Evolutionary conservation across 2,113 vertebrate species (phyloP), one percentile per base, ranked within the genome.

Genomic region (Ictalurus punctatus): DNA sequence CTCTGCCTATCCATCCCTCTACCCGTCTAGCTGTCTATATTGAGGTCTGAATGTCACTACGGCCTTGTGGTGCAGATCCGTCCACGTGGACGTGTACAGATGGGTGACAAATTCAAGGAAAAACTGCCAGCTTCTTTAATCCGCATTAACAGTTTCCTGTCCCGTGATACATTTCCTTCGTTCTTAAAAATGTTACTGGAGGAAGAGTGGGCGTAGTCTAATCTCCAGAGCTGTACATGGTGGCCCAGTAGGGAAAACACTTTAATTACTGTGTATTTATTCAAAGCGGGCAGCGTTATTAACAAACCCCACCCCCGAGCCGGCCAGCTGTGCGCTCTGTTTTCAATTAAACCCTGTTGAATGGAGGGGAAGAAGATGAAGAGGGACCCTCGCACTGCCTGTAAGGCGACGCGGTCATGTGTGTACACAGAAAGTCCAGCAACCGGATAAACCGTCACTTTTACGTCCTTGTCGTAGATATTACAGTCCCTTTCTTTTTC

Each of bases 241-340:
- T 59, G 90, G 91, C 92, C 94, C 94, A 92, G 89, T 86, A 93
- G 93, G 94, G 92, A 94, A 92, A 89, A 88, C 91, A 93, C 91
- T 94, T 78, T 48, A 96, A 95, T 95, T 95, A 95, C 89, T 93
- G 93, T 94, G 94, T 95, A 94, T 95, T 96, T 95, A 95, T 95
- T 93, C 93, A 92, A 92, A 95, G 93, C 92, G 93, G 94, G 92
- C 92, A 93, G 92, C 93, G 93, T 95, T 94, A 95, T 95, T 95
- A 95, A 95, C 93, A 93, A 95, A 94, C 93, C 93, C 93, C 92
- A 94, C 92, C 93, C 92, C 88, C 90, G 92, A 93, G 94, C 94
- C 92, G 79, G 54, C 86, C 54, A 56, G 34, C 71, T 61, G 87
- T 71, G 54, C 67, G 71, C 79, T 89, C 86, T 84, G 65, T 67